Conservation (phyloP, 2,797 vertebrate species). For the Pipistrellus pygmaeus region DNA sequence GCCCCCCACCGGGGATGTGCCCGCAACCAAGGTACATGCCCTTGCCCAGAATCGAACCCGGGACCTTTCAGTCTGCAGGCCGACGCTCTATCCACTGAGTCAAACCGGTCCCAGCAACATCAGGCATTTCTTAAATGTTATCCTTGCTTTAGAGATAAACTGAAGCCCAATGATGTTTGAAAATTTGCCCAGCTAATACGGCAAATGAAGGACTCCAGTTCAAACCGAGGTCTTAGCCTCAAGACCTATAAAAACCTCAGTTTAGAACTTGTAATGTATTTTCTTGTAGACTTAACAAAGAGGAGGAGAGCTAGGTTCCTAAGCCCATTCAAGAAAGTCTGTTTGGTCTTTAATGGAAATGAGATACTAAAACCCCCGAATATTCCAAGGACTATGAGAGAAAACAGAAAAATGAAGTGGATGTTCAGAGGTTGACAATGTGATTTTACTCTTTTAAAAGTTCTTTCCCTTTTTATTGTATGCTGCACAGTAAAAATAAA, state of each 20-base stretch:
- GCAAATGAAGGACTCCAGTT: neutral
- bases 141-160: neutral
- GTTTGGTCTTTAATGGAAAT: neutral
- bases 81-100: too few species aligned
- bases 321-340: neutral
- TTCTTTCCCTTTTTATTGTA: neutral
- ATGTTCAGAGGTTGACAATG: neutral
- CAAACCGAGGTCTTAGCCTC: neutral
- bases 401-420: neutral
- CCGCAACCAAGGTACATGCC: too few species aligned
- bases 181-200: neutral
- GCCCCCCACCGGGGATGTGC: too few species aligned
- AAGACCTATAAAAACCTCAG: neutral
- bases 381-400: neutral
- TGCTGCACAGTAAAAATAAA: neutral
- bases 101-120: too few species aligned
- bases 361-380: slow-evolving; percentile 16
- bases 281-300: slow-evolving; percentile 16
- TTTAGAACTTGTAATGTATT: slow-evolving; percentile 17
- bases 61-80: too few species aligned
- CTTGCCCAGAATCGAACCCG: too few species aligned
- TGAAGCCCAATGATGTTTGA: neutral
- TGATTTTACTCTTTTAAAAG: slow-evolving; percentile 13
- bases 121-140: neutral
- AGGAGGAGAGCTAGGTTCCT: neutral